Percentiles rank a stretch among this genome's conserved stretches.
Conservation (phyloP, 2,113 vertebrate genomes). For the Gymnobelideus leadbeateri region DNA sequence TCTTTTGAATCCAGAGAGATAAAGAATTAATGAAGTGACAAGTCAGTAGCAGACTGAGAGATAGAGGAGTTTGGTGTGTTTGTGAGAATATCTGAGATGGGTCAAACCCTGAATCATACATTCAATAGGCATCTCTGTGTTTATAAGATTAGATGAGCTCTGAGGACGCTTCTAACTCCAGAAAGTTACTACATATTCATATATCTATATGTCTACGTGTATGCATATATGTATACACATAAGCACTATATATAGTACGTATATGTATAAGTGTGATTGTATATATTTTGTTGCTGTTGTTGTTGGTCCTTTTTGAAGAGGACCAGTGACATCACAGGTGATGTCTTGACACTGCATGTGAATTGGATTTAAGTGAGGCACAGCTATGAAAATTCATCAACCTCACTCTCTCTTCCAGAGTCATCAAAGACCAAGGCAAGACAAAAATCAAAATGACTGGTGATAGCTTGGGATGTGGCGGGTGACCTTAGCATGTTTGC, state of each 20-base stretch:
- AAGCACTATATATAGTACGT: no score
- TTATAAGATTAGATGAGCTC: background rate
- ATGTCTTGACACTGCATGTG: background rate
- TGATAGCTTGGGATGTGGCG: background rate
- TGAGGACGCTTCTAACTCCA: no score
- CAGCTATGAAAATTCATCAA: background rate
- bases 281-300: background rate
- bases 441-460: background rate
- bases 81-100: background rate
- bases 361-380: background rate
- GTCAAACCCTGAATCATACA: background rate
- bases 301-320: background rate
- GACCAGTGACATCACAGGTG: background rate
- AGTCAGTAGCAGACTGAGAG: background rate
- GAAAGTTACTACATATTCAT: no score
- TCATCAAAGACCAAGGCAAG: background rate
- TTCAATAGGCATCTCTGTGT: background rate
- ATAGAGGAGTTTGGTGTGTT: background rate
- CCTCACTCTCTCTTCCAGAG: background rate
- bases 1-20: background rate
- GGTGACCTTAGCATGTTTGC: background rate
- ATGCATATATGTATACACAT: background rate
- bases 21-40: background rate
- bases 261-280: no score
- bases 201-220: no score